A percentile compares a stretch with the other conserved stretches of the same genome.
Evolutionary conservation across 1,140 invertebrate genomes (phyloP).

Genomic region (Ceratina japonica): DNA sequence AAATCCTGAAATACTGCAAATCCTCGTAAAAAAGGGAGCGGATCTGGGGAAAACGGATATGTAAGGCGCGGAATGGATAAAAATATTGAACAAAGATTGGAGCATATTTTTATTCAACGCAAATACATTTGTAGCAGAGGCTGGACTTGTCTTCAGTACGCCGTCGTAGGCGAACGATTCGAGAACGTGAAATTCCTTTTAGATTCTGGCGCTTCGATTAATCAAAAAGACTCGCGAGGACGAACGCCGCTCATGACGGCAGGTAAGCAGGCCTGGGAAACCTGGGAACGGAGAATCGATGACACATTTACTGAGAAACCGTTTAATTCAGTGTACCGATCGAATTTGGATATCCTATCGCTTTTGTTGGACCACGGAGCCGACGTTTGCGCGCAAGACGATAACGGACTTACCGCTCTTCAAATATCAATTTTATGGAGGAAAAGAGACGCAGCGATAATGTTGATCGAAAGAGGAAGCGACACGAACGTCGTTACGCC

Average conservation of each 20-base stretch:
- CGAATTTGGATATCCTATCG: slow-evolving; percentile 52
- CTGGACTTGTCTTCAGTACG: slow-evolving; percentile 58
- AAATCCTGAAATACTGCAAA: slow-evolving; percentile 50
- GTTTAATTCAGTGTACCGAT: slow-evolving; percentile 52
- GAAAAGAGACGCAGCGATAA: slow-evolving; percentile 52
- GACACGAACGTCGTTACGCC: slow-evolving; percentile 16
- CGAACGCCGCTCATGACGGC: slow-evolving; percentile 65
- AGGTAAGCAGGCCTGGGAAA: slow-evolving; percentile 23
- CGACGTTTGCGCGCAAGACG: slow-evolving; percentile 50
- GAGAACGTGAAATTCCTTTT: slow-evolving; percentile 73
- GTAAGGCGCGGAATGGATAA: slow-evolving; percentile 17
- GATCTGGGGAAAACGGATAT: slow-evolving; percentile 43
- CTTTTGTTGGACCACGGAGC: slow-evolving; percentile 54
- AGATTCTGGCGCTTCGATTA: slow-evolving; percentile 69
- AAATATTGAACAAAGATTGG: neutral
- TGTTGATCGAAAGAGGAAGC: slow-evolving; percentile 36
- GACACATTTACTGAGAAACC: neutral
- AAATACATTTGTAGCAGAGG: slow-evolving; percentile 41
- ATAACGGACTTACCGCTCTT: slow-evolving; percentile 52
- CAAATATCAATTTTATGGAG: slow-evolving; percentile 56
- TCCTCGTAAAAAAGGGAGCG: slow-evolving; percentile 55
- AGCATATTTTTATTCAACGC: neutral
- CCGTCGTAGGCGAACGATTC: slow-evolving; percentile 51
- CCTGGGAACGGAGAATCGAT: neutral
- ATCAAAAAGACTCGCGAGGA: slow-evolving; percentile 56